These are phyloP conservation scores for Rhinopomastus cyanomelas DNA, from an alignment of 2,113 vertebrate species.

Conservation along the genomic window DNA sequence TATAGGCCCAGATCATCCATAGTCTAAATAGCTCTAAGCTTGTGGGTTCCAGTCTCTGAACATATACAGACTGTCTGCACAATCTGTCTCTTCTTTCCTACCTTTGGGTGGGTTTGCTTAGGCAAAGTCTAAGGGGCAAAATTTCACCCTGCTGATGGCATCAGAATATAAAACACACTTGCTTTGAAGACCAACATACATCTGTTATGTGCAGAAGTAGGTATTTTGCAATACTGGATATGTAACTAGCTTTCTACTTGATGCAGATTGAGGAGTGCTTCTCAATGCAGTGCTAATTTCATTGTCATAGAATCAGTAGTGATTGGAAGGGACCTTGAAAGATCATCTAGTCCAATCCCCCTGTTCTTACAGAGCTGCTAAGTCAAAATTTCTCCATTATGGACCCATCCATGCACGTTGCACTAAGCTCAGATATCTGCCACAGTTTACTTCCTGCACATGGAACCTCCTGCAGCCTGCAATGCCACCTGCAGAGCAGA, in stretches of 20 bases:
- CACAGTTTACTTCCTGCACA: rapidly evolving
- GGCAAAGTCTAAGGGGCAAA: background rate
- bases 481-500: background rate
- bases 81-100: background rate
- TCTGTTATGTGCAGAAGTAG: background rate
- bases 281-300: background rate
- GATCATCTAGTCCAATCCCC: too few relatives aligned
- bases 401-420: rapidly evolving
- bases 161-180: background rate
- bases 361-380: background rate
- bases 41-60: background rate
- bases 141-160: background rate
- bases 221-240: rapidly evolving
- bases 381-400: background rate
- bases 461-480: background rate
- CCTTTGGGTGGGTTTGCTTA: background rate
- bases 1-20: background rate
- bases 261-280: background rate
- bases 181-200: background rate
- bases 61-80: background rate
- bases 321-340: too few relatives aligned
- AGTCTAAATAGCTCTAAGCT: background rate
- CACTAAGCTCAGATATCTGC: background rate
- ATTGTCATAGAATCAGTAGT: too few relatives aligned
- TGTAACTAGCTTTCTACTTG: background rate